Conservation (phyloP, 2,888 invertebrate genomes). For the Cephonodes hylas region DNA sequence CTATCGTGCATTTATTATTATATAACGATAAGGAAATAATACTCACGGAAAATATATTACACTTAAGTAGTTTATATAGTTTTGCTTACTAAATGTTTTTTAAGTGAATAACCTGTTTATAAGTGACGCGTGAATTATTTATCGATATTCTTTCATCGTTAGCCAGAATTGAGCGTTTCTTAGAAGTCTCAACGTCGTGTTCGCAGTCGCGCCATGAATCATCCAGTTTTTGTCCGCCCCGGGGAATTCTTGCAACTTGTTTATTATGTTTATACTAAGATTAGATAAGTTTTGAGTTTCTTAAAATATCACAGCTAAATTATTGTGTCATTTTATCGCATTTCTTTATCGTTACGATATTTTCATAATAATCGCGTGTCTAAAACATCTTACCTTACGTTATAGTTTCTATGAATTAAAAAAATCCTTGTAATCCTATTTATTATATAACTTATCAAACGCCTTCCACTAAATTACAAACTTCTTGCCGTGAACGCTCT, state of each 20-base stretch:
- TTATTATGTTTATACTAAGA: neutral
- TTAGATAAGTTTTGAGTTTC: constrained; percentile 2
- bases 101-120: neutral
- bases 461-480: neutral
- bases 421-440: too few relatives aligned
- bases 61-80: too few relatives aligned
- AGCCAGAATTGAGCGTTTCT: constrained; percentile 14
- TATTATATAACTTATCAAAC: too few relatives aligned
- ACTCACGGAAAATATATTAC: too few relatives aligned
- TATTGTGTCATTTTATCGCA: constrained; percentile 11
- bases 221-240: constrained; percentile 27
- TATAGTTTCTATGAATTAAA: neutral
- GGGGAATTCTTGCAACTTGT: constrained; percentile 5
- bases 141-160: neutral
- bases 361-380: neutral
- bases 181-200: constrained; percentile 15
- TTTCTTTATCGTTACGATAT: neutral
- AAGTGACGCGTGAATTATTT: neutral
- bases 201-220: constrained; percentile 19
- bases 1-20: too few relatives aligned
- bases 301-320: neutral
- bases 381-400: neutral
- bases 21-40: too few relatives aligned
- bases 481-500: neutral
- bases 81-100: neutral